A percentile compares a stretch with the other conserved stretches of the same genome.
Conservation (phyloP, 2,113 vertebrate species). For the Formicarius rufipectus region DNA sequence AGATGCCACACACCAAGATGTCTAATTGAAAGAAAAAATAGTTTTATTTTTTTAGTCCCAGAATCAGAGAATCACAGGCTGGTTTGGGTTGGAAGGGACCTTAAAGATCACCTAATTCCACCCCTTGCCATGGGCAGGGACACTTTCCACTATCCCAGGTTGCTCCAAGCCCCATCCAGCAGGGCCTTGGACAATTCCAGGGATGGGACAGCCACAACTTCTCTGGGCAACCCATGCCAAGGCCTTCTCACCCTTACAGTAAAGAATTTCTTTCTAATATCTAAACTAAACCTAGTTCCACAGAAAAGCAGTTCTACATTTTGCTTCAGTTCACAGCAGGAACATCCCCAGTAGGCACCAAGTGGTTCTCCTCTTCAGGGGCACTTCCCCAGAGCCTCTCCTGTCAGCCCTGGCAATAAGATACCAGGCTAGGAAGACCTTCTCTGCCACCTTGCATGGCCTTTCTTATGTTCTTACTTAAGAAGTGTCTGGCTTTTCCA, state of each 20-base stretch:
- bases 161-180: accelerated
- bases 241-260: neutral
- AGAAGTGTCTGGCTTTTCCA: neutral
- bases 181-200: neutral
- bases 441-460: neutral
- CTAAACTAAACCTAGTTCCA: neutral
- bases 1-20: neutral
- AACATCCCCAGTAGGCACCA: neutral
- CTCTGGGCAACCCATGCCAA: neutral
- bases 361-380: neutral
- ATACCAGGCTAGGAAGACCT: neutral
- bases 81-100: neutral
- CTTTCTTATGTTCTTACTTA: neutral
- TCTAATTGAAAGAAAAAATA: neutral
- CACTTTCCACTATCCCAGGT: neutral
- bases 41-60: neutral
- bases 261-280: neutral
- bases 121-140: neutral
- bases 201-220: neutral
- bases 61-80: neutral
- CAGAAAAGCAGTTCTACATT: neutral
- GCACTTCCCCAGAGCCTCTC: neutral
- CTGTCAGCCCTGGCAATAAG: neutral
- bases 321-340: neutral
- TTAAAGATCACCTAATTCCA: neutral